Conservation (phyloP, 2,888 invertebrate species). For the Taphrorychus bicolor region DNA sequence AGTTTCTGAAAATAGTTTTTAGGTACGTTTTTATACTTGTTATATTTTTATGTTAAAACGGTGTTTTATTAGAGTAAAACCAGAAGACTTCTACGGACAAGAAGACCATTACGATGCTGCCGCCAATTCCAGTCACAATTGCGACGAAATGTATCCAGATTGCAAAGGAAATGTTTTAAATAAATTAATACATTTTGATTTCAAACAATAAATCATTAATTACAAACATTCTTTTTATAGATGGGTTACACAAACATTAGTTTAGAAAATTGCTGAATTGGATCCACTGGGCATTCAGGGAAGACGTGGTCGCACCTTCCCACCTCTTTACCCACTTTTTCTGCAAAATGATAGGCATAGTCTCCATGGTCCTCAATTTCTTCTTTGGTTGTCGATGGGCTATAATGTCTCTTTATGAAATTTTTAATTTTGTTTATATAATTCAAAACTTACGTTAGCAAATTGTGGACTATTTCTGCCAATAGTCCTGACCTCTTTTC, state of each 20-base stretch:
- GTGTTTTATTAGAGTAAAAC: slow-evolving; percentile 63
- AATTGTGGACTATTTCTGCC: slow-evolving; percentile 70
- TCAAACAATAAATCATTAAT: not conserved
- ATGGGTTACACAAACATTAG: slow-evolving; percentile 16
- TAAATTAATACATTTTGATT: slow-evolving; percentile 39
- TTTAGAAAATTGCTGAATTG: slow-evolving; percentile 36
- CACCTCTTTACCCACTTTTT: slow-evolving; percentile 67
- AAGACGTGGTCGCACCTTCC: slow-evolving; percentile 66
- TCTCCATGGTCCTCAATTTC: slow-evolving; percentile 69
- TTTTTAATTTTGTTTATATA: too few relatives aligned
- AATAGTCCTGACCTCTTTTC: slow-evolving; percentile 68
- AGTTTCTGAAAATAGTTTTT: slow-evolving; percentile 70
- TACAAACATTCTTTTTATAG: not conserved
- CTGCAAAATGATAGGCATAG: slow-evolving; percentile 77
- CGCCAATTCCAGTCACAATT: slow-evolving; percentile 56
- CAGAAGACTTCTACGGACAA: slow-evolving; percentile 51
- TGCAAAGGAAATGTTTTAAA: slow-evolving; percentile 54
- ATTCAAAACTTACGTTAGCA: slow-evolving; percentile 78
- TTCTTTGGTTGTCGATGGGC: slow-evolving; percentile 76
- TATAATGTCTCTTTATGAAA: too few relatives aligned
- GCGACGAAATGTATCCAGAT: slow-evolving; percentile 59
- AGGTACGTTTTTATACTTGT: slow-evolving; percentile 66
- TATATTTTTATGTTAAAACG: not conserved
- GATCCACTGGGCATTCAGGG: slow-evolving; percentile 66
- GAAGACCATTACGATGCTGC: slow-evolving; percentile 61